Evolutionary conservation across 1,140 invertebrate species (phyloP).

Genomic region (Drosophila bocki): DNA sequence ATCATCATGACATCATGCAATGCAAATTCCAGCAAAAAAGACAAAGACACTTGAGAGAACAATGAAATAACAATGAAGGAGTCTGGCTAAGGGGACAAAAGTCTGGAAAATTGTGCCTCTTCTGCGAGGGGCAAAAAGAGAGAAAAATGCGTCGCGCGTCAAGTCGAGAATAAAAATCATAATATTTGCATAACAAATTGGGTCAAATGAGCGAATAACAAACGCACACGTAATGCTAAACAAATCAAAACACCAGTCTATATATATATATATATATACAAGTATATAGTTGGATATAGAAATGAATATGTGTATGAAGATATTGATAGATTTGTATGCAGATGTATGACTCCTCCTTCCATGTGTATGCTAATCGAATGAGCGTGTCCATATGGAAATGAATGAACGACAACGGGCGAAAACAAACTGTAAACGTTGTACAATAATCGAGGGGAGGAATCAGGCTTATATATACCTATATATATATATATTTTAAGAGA

Average conservation of each 20-base stretch:
- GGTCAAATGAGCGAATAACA: constrained; percentile 62
- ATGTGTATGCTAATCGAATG: constrained; percentile 72
- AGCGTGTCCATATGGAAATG: constrained; percentile 67
- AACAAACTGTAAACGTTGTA: constrained; percentile 79
- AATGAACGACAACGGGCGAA: constrained; percentile 50
- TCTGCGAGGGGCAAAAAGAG: no score
- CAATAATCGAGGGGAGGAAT: constrained; percentile 51
- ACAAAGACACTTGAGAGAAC: constrained; percentile 28
- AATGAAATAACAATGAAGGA: constrained; percentile 38
- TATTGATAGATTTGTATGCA: constrained; percentile 27
- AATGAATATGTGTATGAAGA: constrained; percentile 11
- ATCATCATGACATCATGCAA: constrained; percentile 38
- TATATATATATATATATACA: constrained; percentile 1
- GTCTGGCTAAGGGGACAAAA: constrained; percentile 16
- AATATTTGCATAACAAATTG: constrained; percentile 78
- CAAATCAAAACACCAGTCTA: constrained; percentile 31
- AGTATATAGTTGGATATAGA: constrained; percentile 3
- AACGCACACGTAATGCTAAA: constrained; percentile 58
- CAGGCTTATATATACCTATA: constrained; percentile 5
- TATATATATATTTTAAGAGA: background rate
- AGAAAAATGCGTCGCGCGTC: constrained; percentile 15
- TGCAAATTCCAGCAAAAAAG: constrained; percentile 39
- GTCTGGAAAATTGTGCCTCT: constrained; percentile 38
- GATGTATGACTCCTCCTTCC: constrained; percentile 25
- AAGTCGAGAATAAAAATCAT: constrained; percentile 41